Conservation (phyloP, 2,888 invertebrate species). For the Isoperla grammatica region DNA sequence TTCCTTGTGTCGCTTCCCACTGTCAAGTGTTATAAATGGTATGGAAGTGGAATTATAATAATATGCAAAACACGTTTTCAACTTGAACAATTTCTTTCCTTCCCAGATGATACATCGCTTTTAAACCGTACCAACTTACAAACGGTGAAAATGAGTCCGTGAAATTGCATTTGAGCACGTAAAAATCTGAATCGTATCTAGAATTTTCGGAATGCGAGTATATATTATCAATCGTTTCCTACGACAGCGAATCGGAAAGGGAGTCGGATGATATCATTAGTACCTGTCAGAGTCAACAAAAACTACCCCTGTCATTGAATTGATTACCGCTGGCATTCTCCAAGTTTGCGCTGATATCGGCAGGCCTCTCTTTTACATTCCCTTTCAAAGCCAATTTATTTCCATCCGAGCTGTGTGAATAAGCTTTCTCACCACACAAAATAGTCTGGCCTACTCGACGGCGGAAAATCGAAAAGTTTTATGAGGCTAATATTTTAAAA, state of each 20-base stretch:
- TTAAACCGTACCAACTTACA: too few relatives aligned
- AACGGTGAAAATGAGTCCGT: too few relatives aligned
- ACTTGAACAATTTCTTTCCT: too few relatives aligned
- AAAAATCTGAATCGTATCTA: not conserved
- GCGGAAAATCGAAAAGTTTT: too few relatives aligned
- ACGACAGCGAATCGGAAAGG: conserved; percentile 8
- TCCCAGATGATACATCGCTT: too few relatives aligned
- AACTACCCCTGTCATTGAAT: conserved; percentile 8
- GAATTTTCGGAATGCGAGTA: not conserved
- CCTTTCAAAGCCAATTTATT: conserved; percentile 7
- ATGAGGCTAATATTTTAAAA: too few relatives aligned
- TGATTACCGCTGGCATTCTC: conserved; percentile 8
- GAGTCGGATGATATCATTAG: conserved; percentile 16
- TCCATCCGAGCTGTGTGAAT: not conserved
- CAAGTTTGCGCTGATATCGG: conserved; percentile 2
- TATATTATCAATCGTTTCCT: conserved; percentile 13
- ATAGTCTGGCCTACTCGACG: too few relatives aligned
- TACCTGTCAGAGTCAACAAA: conserved; percentile 22
- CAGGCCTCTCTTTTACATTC: conserved; percentile 4
- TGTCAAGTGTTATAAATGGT: not conserved
- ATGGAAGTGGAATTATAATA: not conserved
- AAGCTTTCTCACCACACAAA: too few relatives aligned
- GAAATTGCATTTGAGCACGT: too few relatives aligned
- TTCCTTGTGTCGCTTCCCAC: too few relatives aligned
- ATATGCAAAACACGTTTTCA: not conserved